Evolutionary conservation across 2,888 invertebrate species (phyloP), one percentile per base, ranked within the genome.

Genomic region (Lysandra coridon): DNA sequence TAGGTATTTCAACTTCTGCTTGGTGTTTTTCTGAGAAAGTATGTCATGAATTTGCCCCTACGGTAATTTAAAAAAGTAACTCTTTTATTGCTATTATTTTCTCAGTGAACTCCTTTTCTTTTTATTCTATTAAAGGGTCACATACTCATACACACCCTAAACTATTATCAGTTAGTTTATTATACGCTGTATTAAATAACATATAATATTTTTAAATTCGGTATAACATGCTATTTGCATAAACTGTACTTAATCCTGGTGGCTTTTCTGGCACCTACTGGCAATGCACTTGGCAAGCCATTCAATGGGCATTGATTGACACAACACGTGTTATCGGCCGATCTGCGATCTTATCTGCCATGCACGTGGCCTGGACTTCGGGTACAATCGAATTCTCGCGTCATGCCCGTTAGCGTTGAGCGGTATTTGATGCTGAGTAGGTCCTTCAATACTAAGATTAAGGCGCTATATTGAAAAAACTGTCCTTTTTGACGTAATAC

Each of bases 241-340:
- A 69, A 69, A 30, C 30, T 37, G 33, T 37, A 14, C 69, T 7
- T 62, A 57, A 57, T 64, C 12, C 30, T 30, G 69, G 33, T 30
- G 69, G 69, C 69, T 69, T 69, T 37, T 5, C 69, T 14, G 33
- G 69, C 69, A 69, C 69, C 37, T 37, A 69, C 69, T 37, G 69
- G 69, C 69, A 17, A 69, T 30, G 64, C 64, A 33, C 69, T 69
- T 33, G 69, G 69, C 69, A 4, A 10, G 10, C 6, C 44, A 23
- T 23, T 74, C 10, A 74, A 74, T 74, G 23, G 40, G 40, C n/a
- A 44, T 74, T 74, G 74, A 74, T 74, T 74, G 74, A 74, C 74
- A 74, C 44, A 44, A 40, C 74, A 44, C 23, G 7, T 40, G 44
- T 37, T 37, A 69, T 69, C 69, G 69, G 69, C 12, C 12, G 69